A percentile compares a stretch with the other conserved stretches of the same genome.
These are phyloP conservation scores for Hyperoodon ampullatus DNA, from an alignment of 2,113 vertebrate genomes.

Conservation along the genomic window DNA sequence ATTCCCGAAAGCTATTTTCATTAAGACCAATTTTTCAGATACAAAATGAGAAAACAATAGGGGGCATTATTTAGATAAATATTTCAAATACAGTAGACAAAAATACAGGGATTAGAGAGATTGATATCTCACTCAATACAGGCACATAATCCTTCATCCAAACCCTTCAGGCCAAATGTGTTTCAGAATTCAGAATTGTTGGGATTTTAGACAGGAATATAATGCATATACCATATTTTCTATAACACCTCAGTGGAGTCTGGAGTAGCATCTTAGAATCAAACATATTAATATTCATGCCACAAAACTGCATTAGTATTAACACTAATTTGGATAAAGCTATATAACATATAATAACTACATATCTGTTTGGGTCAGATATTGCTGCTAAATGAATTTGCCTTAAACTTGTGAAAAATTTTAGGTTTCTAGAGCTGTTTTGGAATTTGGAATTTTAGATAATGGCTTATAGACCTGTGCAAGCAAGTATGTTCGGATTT, in stretches of 20 bases:
- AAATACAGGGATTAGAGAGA: constrained; percentile 20
- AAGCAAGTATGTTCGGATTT: constrained; percentile 55
- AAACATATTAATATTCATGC: background rate
- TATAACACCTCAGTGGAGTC: background rate
- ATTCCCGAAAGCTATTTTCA: background rate
- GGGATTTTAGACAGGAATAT: constrained; percentile 3
- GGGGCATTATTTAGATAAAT: background rate
- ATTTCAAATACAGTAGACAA: background rate
- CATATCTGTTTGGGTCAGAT: background rate
- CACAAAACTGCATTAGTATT: constrained; percentile 30
- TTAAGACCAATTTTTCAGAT: constrained; percentile 27
- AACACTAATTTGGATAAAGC: background rate
- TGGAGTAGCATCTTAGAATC: background rate
- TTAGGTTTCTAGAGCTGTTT: background rate
- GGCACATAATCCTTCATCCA: background rate
- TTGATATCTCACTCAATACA: constrained; percentile 5
- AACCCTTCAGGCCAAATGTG: background rate
- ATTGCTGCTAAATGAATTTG: constrained; percentile 29
- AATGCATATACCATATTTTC: background rate
- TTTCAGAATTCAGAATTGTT: constrained; percentile 51
- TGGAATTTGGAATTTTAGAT: constrained; percentile 20
- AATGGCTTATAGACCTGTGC: constrained; percentile 1
- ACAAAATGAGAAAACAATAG: background rate
- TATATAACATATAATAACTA: background rate
- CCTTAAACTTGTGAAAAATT: background rate